Evolutionary conservation across 2,888 invertebrate species (phyloP), one percentile per base, ranked within the genome.

Genomic region (Zeuzera pyrina): DNA sequence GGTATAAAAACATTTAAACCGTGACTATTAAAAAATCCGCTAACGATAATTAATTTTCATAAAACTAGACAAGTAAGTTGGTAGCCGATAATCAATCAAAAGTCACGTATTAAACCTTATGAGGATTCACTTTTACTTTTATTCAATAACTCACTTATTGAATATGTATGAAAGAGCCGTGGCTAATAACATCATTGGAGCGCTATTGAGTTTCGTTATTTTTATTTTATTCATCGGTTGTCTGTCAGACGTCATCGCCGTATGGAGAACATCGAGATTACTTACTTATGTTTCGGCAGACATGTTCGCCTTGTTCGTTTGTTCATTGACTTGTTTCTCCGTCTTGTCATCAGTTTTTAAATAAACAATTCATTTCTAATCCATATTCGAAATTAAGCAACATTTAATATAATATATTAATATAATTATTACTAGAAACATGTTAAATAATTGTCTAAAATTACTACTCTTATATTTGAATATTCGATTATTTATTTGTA

Each of bases 121-220:
- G 54, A 52, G 58, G 64, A 70, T 64, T 65, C 57, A 76, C 79
- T 78, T 72, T 81, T 78, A 77, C 78, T 79, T 78, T 76, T 74
- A 65, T 70, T 66, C 58, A 70, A 67, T 65, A 74, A 64, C 60
- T 58, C 48, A 59, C 52, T 57, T 55, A 57, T 62, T 68, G 66
- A 72, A 72, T 74, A 71, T 71, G 53, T 58, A 73, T 71, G 62
- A 72, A 61, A 44, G 49, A 47, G 49, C 42, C 43, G 52, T 43
- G 49, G 50, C 57, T 61, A 60, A 68, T 61, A 68, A 58, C 58
- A 67, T 68, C 57, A 60, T 62, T 57, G 50, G 53, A 53, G 46
- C 53, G 54, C 50, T 62, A 58, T 61, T 58, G 55, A 45, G 55
- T 62, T 63, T 62, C 50, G 49, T 49, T 59, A 60, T 65, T 57